Base-by-base conservation (phyloP, 2,113 vertebrate genomes). In the Anolis sagrei region DNA sequence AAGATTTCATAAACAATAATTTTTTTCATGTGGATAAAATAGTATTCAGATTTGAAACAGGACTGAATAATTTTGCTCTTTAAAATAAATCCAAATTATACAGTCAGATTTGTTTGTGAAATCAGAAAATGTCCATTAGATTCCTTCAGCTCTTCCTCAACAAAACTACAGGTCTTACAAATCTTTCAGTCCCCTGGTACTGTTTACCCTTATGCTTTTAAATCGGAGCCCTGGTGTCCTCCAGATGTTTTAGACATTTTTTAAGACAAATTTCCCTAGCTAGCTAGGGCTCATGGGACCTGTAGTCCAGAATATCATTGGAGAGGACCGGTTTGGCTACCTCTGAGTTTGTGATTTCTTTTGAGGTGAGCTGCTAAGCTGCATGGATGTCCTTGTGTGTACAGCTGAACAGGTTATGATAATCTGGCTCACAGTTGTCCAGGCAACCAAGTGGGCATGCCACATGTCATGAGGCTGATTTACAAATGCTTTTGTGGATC, bases 391-490 rank as follows among this genome's bases (percentile, higher is more conserved):
- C 51, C 62, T 3, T 83, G 5, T 32, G 79, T n/a, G 19, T 74
- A n/a, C 25, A 74, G 0, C 0, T 1, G 79, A 51, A 0, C 29
- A 72, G 23, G 18, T 58, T 27, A 11, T 29, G 61, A 74, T 2
- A 0, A 29, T 82, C 83, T 81, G 70, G 25, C 3, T 76, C 69
- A 81, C n/a, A 82, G 61, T 83, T 89, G 66, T 11, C 76, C 32
- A 77, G 78, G 18, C 49, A 89, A 14, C 9, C 79, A 83, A 74
- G 0, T 32, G 76, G 76, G 61, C 66, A 69, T n/a, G 5, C 49
- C 18, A 68, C 19, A 34, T 27, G 39, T 23, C 76, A 0, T 0
- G 0, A 10, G 16, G 82, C 6, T 29, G 25, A n/a, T 21, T 64
- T 87, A 5, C 25, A 34, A 21, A 21, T 36, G 62, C 2, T 78